Conservation (phyloP, 2,113 vertebrate genomes). For the Sigmodon hispidus region DNA sequence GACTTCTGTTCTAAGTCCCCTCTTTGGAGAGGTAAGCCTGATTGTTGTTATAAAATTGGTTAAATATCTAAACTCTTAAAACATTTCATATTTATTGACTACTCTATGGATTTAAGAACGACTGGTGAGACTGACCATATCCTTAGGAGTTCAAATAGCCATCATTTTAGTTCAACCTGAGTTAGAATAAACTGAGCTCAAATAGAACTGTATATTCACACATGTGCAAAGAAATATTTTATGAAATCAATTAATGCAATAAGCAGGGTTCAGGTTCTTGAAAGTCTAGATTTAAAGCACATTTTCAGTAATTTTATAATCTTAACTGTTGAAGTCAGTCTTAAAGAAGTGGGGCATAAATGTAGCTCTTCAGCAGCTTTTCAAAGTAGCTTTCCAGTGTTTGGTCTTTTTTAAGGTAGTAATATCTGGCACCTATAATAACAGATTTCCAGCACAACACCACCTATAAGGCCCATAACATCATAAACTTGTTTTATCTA, state of each 20-base stretch:
- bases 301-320: not conserved
- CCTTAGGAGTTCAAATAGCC: not conserved
- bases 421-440: not conserved
- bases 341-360: not conserved
- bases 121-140: not conserved
- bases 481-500: not conserved
- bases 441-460: not conserved
- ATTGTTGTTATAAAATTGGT: not conserved
- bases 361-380: not conserved
- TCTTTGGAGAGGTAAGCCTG: not conserved
- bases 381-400: not conserved
- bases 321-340: not conserved
- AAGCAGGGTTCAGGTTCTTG: not conserved
- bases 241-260: not conserved
- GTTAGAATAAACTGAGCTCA: not conserved
- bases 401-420: not conserved
- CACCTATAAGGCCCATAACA: not conserved
- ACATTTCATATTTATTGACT: not conserved
- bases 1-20: not conserved
- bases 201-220: not conserved
- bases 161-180: not conserved
- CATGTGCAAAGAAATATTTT: not conserved
- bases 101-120: constrained; percentile 4
- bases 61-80: not conserved
- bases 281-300: not conserved